These are phyloP conservation scores for Nanorana parkeri DNA, from an alignment of 2,113 vertebrate genomes.

Conservation along the genomic window DNA sequence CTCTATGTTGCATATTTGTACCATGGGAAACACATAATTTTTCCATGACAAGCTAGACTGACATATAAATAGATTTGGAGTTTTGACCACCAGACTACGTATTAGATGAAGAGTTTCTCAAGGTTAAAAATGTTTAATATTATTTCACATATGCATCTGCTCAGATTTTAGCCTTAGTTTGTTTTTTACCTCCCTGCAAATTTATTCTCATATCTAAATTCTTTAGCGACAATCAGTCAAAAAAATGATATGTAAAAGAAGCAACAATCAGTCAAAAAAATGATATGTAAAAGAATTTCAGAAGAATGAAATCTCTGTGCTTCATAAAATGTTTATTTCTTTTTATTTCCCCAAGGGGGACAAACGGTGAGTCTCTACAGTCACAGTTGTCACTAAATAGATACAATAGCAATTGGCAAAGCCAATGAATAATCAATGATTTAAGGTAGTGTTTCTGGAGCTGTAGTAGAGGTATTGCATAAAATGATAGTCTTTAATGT, in stretches of 20 bases:
- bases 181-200: no score
- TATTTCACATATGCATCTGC: no score
- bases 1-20: no score
- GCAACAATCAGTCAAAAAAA: not conserved
- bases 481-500: constrained; percentile 4
- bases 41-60: no score
- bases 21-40: no score
- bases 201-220: no score
- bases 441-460: not conserved
- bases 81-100: no score
- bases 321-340: constrained; percentile 9
- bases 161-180: no score
- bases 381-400: constrained; percentile 11
- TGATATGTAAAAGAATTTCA: not conserved
- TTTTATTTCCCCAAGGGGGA: not conserved
- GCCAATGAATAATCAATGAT: constrained; percentile 35
- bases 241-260: not conserved
- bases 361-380: not conserved
- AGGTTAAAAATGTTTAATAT: no score
- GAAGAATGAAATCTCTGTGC: not conserved
- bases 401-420: not conserved
- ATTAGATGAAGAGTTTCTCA: no score
- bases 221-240: not conserved
- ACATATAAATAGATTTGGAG: no score
- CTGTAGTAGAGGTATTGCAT: not conserved